phyloP scores from a whole-genome alignment of 2,113 vertebrate genomes.

The Callithrix jacchus region DNA sequence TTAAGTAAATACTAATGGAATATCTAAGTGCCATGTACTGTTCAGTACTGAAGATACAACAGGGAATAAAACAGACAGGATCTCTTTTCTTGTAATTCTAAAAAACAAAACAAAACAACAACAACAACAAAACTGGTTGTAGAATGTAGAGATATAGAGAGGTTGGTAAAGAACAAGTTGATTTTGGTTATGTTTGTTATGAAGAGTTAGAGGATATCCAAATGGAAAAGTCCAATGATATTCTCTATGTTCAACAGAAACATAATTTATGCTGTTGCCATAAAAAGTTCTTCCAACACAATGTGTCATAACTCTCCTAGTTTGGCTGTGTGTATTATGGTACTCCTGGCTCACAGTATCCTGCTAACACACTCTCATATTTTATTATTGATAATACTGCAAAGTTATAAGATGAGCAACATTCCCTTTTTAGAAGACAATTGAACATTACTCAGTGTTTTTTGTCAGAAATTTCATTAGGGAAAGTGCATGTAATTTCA shows the following conservation, averaged over 20 bases:
- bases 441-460: background rate
- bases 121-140: background rate
- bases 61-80: background rate
- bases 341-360: background rate
- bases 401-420: background rate
- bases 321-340: background rate
- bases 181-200: background rate
- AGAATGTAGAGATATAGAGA: background rate
- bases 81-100: background rate
- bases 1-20: background rate
- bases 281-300: background rate
- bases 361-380: background rate
- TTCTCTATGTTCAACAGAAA: background rate
- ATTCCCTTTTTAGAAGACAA: background rate
- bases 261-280: background rate
- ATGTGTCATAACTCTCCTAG: background rate
- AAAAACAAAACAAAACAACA: background rate
- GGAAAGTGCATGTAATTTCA: background rate
- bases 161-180: background rate
- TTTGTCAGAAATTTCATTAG: conserved; percentile 28
- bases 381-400: background rate
- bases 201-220: background rate
- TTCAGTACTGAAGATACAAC: background rate
- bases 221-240: background rate
- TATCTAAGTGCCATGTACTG: background rate